Evolutionary conservation across 2,797 vertebrate species (phyloP).

Genomic region (Odontamblyopus lacepedii): DNA sequence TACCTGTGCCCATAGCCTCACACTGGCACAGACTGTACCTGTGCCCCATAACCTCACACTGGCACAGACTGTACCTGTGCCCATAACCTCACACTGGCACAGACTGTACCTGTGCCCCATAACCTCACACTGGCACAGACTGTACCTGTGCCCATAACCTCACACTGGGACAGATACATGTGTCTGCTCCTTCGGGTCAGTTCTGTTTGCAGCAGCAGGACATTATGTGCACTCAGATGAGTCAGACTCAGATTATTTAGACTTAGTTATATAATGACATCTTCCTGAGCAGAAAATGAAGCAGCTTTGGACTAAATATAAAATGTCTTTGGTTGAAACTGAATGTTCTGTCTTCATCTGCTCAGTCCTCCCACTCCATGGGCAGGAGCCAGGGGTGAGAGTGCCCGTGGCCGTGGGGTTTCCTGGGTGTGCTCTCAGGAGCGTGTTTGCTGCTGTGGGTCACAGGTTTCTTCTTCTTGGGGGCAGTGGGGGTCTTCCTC

Average conservation of each 20-base stretch:
- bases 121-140: conserved; percentile 36
- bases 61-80: conserved; percentile 20
- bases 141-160: conserved; percentile 9
- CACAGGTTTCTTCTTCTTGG: conserved; percentile 32
- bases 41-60: conserved; percentile 36
- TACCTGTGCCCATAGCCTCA: too few species aligned
- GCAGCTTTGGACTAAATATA: conserved; percentile 18
- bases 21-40: conserved; percentile 29
- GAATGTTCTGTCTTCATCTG: conserved; percentile 8
- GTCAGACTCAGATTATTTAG: conserved; percentile 28
- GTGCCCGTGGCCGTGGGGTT: conserved; percentile 46
- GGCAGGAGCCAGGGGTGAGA: conserved; percentile 71
- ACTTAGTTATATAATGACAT: too few species aligned
- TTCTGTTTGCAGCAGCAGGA: conserved; percentile 28
- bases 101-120: conserved; percentile 21
- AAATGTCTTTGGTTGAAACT: not conserved
- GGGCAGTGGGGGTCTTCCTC: conserved; percentile 33
- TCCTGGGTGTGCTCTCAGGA: conserved; percentile 36
- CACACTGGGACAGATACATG: conserved; percentile 2
- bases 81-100: conserved; percentile 25
- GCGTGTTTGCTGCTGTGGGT: conserved; percentile 38
- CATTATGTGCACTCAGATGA: conserved; percentile 39
- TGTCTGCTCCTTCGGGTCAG: not conserved
- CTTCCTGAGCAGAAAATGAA: conserved; percentile 17
- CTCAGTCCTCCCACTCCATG: conserved; percentile 82